A percentile compares a stretch with the other conserved stretches of the same genome.
These are phyloP conservation scores for Uloborus plumipes DNA, from an alignment of 2,888 invertebrate genomes.

Conservation along the genomic window DNA sequence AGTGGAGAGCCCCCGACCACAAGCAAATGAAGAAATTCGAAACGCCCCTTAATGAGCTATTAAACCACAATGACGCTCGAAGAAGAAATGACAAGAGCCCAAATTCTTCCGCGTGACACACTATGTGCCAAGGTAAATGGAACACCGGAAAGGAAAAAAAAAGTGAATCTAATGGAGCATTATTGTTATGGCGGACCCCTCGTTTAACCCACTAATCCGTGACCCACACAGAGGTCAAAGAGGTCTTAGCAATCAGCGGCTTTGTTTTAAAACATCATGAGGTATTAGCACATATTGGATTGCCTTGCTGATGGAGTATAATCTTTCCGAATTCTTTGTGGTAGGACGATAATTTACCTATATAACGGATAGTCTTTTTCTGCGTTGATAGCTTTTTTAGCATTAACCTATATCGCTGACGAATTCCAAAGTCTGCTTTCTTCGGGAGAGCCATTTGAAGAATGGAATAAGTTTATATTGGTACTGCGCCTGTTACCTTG, in stretches of 20 bases:
- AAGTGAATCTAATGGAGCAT: conserved; percentile 43
- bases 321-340: neutral
- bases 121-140: conserved; percentile 49
- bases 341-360: too few species aligned
- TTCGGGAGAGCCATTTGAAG: too few species aligned
- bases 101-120: conserved; percentile 21
- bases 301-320: neutral
- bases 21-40: conserved; percentile 7
- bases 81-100: conserved; percentile 32
- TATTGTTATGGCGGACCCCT: conserved; percentile 43
- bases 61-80: conserved; percentile 15
- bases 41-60: conserved; percentile 17
- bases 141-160: conserved; percentile 17
- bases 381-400: too few species aligned
- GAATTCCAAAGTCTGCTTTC: too few species aligned
- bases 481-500: too few species aligned
- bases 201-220: conserved; percentile 57
- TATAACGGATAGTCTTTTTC: too few species aligned
- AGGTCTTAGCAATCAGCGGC: neutral
- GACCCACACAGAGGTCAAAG: conserved; percentile 23
- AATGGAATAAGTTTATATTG: too few species aligned
- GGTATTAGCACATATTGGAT: neutral
- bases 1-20: neutral
- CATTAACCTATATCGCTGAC: too few species aligned
- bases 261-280: conserved; percentile 8